These are phyloP conservation scores for Cranoglanis bouderius DNA, from an alignment of 2,113 vertebrate genomes.

Conservation along the genomic window DNA sequence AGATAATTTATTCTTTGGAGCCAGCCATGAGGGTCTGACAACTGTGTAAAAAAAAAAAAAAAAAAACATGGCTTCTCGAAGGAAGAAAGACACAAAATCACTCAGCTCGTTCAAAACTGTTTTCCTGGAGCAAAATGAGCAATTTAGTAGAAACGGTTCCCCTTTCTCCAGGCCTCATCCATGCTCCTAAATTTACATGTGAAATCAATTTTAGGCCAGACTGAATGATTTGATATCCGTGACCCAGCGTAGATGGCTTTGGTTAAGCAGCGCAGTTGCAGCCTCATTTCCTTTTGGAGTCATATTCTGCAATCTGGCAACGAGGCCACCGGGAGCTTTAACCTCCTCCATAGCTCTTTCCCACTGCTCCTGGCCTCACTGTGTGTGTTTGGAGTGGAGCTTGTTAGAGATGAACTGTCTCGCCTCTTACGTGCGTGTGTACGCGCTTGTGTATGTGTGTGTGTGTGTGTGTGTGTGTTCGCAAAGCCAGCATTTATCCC, in stretches of 20 bases:
- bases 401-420: constrained; percentile 27
- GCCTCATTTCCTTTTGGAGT: constrained; percentile 7
- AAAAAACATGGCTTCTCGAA: background rate
- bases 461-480: background rate
- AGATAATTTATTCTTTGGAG: background rate
- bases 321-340: background rate
- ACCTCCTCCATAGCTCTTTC: background rate
- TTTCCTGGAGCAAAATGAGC: background rate
- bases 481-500: too few species aligned
- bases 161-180: background rate
- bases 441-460: constrained; percentile 22
- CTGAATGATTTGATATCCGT: constrained; percentile 21
- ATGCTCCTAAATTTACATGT: background rate
- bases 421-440: constrained; percentile 2
- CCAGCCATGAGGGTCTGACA: background rate
- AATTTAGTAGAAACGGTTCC: background rate
- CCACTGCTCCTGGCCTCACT: background rate
- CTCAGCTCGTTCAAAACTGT: background rate
- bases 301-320: constrained; percentile 18
- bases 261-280: background rate
- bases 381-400: constrained; percentile 6
- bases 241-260: background rate
- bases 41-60: background rate
- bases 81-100: background rate
- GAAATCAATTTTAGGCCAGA: constrained; percentile 13